Base-by-base conservation (phyloP, 2,888 invertebrate species). In the Celastrina argiolus region DNA sequence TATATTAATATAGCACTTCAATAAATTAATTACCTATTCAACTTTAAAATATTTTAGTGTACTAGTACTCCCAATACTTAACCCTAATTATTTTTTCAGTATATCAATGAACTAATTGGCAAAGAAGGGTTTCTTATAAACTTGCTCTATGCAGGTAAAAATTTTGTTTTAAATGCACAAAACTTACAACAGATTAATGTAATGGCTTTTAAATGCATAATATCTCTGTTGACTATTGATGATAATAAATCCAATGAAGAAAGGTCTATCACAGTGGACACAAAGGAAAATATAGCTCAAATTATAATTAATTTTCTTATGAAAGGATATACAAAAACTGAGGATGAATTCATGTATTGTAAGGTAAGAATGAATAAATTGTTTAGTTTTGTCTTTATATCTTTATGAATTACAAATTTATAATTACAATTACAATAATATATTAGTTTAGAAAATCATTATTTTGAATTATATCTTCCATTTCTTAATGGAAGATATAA, bases 321-420 rank as follows among this genome's bases (percentile, higher is more conserved):
- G 76, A 84, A 77, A 68, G 84, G 85, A 8, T 78, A 77, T 69
- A 70, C 73, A 26, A 83, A 81, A 67, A 74, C 75, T 61, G 81
- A 84, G 71, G 89, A 92, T 81, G 88, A 92, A 70, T 82, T 90
- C 73, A 75, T 89, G 56, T 87, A 89, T 76, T 89, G 85, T 75
- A 92, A 92, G 84, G 92, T 92, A 78, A 76, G 79, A 31, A 31
- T 31, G n/a, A n/a, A n/a, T n/a, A n/a, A n/a, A n/a, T n/a, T n/a
- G n/a, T n/a, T n/a, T n/a, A n/a, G n/a, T n/a, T n/a, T n/a, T n/a
- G n/a, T n/a, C n/a, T n/a, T n/a, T n/a, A n/a, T n/a, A n/a, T n/a
- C n/a, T n/a, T n/a, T n/a, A n/a, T n/a, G n/a, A n/a, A n/a, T n/a
- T n/a, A n/a, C n/a, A n/a, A n/a, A n/a, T n/a, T n/a, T n/a, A n/a